Percentiles rank a stretch among this genome's conserved stretches.
Conservation (phyloP, 2,113 vertebrate species). For the Microtus oregoni region DNA sequence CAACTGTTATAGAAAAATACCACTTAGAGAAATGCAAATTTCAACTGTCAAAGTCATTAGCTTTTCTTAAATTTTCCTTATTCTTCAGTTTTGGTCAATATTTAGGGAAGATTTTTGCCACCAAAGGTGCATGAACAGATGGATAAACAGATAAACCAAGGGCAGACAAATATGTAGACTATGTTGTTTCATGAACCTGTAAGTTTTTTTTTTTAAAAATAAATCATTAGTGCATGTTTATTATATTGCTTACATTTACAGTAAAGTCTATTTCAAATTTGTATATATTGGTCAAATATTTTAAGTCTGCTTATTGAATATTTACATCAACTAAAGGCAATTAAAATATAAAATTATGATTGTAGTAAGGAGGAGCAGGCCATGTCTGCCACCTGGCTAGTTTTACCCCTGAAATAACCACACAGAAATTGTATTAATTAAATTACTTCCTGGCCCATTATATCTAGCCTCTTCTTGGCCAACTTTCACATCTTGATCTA, state of each 20-base stretch:
- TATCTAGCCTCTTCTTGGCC: too few species aligned
- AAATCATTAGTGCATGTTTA: not conserved
- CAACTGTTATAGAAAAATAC: too few species aligned
- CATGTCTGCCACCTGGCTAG: too few species aligned
- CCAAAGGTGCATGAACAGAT: not conserved
- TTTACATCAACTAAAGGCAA: not conserved
- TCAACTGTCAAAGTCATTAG: not conserved
- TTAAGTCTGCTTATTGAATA: not conserved
- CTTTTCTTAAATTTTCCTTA: not conserved
- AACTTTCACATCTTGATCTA: too few species aligned
- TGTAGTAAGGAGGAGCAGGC: too few species aligned
- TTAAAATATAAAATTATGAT: not conserved
- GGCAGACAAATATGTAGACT: not conserved
- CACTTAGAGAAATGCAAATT: not conserved
- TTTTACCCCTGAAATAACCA: too few species aligned
- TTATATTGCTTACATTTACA: not conserved
- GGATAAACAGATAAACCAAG: not conserved
- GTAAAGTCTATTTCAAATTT: not conserved
- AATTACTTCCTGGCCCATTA: too few species aligned
- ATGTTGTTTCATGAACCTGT: not conserved
- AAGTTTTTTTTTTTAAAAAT: not conserved
- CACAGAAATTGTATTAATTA: too few species aligned
- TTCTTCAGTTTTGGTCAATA: not conserved
- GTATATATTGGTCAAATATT: not conserved
- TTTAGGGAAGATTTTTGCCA: not conserved